Evolutionary conservation across 2,888 invertebrate genomes (phyloP).

Genomic region (Nasonovia ribisnigri): DNA sequence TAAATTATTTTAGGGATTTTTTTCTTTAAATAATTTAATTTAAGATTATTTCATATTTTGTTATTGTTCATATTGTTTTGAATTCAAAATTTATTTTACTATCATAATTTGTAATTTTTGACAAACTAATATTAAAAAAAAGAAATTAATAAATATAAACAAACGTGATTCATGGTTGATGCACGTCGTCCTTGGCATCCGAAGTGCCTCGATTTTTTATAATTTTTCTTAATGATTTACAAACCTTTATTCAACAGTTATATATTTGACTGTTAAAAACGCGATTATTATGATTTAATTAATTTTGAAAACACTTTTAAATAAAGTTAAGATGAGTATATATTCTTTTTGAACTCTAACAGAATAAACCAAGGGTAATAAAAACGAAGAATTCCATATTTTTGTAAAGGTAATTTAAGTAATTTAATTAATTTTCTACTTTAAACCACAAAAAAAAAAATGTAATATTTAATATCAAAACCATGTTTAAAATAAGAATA

Average conservation of each 20-base stretch:
- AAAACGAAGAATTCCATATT: background rate
- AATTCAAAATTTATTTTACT: background rate
- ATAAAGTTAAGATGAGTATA: background rate
- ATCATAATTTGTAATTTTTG: background rate
- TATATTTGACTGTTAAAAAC: background rate
- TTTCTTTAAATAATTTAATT: too few relatives aligned
- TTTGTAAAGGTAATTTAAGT: constrained; percentile 11
- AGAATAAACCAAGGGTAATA: background rate
- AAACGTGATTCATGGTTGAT: background rate
- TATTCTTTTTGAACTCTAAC: background rate
- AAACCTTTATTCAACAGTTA: too few relatives aligned
- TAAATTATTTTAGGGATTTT: background rate
- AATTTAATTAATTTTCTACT: constrained; percentile 43
- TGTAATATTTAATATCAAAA: background rate
- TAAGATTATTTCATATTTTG: background rate
- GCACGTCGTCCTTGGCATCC: background rate
- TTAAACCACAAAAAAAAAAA: background rate
- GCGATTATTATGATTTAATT: background rate
- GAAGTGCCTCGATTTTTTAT: background rate
- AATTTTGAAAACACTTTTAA: background rate
- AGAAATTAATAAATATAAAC: too few relatives aligned
- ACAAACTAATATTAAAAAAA: background rate
- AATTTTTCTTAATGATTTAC: background rate
- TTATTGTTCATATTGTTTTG: background rate
- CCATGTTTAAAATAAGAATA: background rate